phyloP scores from a whole-genome alignment of 2,797 vertebrate genomes.

The Karalla daura region DNA sequence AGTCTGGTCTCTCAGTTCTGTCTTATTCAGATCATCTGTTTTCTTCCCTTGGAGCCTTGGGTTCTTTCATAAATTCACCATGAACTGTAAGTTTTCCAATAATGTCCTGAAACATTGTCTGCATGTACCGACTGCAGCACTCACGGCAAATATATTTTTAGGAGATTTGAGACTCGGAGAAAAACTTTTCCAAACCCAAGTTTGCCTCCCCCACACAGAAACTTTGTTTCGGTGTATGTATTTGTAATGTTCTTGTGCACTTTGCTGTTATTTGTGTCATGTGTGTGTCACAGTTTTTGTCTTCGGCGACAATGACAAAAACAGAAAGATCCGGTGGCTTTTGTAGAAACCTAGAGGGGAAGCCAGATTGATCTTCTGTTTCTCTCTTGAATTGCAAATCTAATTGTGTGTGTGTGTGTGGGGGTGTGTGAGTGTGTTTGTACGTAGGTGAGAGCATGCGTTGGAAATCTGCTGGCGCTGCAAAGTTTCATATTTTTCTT shows the following conservation, averaged over 20 bases:
- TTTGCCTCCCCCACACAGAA: too few relatives aligned
- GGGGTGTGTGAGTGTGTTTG: constrained; percentile 15
- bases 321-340: neutral
- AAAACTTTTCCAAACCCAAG: neutral
- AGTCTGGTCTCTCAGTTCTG: too few relatives aligned
- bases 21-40: too few relatives aligned
- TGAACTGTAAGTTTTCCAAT: too few relatives aligned
- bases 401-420: constrained; percentile 3
- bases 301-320: neutral
- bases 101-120: neutral
- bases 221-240: neutral
- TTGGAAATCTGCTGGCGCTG: constrained; percentile 33
- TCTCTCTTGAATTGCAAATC: constrained; percentile 26
- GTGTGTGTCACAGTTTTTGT: neutral
- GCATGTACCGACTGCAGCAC: neutral
- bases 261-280: neutral
- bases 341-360: constrained; percentile 14
- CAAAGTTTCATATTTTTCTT: constrained; percentile 8
- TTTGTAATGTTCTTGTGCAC: neutral
- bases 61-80: too few relatives aligned
- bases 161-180: neutral
- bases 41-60: too few relatives aligned
- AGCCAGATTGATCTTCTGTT: constrained; percentile 13
- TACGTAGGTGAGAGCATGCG: constrained; percentile 6
- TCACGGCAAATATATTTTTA: neutral